Percentiles rank a stretch among this genome's conserved stretches.
Conservation (phyloP, 2,888 invertebrate genomes). For the Leucania comma region DNA sequence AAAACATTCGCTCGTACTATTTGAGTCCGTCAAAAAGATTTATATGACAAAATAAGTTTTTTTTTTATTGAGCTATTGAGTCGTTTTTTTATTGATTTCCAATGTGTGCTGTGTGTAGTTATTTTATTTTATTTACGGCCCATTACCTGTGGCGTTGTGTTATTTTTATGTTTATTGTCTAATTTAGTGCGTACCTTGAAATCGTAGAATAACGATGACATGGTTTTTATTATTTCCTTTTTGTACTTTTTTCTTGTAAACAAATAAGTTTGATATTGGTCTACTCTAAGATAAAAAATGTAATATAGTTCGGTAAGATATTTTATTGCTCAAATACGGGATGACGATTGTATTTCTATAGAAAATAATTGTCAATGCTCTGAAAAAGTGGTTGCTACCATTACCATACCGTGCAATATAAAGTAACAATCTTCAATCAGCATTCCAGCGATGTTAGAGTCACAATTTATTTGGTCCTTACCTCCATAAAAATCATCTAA, state of each 20-base stretch:
- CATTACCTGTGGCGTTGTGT: slow-evolving; percentile 66
- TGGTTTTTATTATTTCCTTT: slow-evolving; percentile 58
- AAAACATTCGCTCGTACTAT: slow-evolving; percentile 63
- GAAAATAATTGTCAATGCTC: neutral
- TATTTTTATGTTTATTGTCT: slow-evolving; percentile 62
- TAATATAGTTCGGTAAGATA: neutral
- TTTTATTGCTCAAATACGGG: slow-evolving; percentile 9
- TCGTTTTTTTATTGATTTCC: slow-evolving; percentile 69
- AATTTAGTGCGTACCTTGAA: slow-evolving; percentile 59
- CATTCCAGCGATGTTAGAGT: neutral
- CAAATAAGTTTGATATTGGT: slow-evolving; percentile 35
- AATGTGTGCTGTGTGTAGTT: slow-evolving; percentile 62
- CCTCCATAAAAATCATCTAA: neutral
- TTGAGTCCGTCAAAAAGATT: slow-evolving; percentile 77
- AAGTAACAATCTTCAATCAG: neutral
- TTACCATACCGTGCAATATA: neutral
- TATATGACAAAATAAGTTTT: slow-evolving; percentile 77
- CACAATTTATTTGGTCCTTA: neutral
- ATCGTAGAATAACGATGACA: slow-evolving; percentile 56
- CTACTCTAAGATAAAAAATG: slow-evolving; percentile 5
- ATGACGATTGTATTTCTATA: neutral
- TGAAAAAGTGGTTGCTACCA: neutral
- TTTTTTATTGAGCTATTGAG: slow-evolving; percentile 69
- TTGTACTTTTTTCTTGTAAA: slow-evolving; percentile 56
- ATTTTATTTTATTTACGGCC: slow-evolving; percentile 67